Evolutionary conservation across 2,888 invertebrate species (phyloP).

Genomic region (Cheilosia grossa): DNA sequence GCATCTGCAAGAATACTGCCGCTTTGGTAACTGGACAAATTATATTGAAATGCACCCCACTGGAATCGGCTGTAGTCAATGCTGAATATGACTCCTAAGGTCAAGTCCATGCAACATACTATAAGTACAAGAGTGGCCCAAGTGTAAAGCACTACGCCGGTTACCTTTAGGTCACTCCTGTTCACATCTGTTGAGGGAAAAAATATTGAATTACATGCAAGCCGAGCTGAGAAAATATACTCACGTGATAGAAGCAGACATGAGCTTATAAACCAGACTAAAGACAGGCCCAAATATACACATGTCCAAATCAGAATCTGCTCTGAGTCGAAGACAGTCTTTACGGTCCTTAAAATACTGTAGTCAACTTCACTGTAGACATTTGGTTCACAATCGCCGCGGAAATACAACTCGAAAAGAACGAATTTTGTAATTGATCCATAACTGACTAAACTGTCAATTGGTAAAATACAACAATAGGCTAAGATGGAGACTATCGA

Average conservation of each 20-base stretch:
- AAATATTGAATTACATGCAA: constrained; percentile 5
- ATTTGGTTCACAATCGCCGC: constrained; percentile 76
- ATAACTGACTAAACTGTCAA: constrained; percentile 75
- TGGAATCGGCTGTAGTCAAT: constrained; percentile 80
- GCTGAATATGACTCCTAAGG: constrained; percentile 81
- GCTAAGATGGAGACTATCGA: constrained; percentile 82
- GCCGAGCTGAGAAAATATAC: constrained; percentile 47
- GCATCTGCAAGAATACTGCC: constrained; percentile 76
- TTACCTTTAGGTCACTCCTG: constrained; percentile 77
- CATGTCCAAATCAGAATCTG: constrained; percentile 80
- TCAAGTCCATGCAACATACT: constrained; percentile 81
- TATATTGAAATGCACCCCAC: constrained; percentile 74
- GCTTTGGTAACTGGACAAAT: constrained; percentile 75
- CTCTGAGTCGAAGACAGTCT: constrained; percentile 78
- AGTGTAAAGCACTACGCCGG: constrained; percentile 77
- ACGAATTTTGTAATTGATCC: constrained; percentile 78
- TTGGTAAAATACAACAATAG: constrained; percentile 80
- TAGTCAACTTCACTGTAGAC: constrained; percentile 76
- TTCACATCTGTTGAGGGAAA: constrained; percentile 77
- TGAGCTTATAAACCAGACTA: constrained; percentile 81
- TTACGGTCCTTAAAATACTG: constrained; percentile 68
- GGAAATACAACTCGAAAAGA: constrained; percentile 82
- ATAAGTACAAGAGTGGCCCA: constrained; percentile 80
- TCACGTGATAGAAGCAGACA: constrained; percentile 80
- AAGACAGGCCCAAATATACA: constrained; percentile 80